These are phyloP conservation scores for Cinclus cinclus DNA, from an alignment of 2,113 vertebrate species.

Conservation along the genomic window DNA sequence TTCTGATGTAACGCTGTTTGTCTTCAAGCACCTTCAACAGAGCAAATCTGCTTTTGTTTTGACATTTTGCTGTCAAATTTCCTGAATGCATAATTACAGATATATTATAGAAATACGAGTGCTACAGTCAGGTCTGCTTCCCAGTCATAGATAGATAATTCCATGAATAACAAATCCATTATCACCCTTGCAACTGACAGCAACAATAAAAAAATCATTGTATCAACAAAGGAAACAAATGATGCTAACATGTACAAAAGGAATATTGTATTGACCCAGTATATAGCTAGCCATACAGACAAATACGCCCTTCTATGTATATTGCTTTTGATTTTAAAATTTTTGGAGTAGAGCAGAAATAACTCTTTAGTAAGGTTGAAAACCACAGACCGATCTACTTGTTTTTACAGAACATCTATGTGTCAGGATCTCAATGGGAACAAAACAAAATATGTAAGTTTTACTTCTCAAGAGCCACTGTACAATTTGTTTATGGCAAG, in stretches of 20 bases:
- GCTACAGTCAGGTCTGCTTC: conserved; percentile 44
- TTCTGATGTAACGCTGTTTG: conserved; percentile 52
- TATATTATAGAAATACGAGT: conserved; percentile 54
- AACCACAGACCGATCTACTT: background rate
- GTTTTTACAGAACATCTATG: background rate
- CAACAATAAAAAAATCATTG: conserved; percentile 50
- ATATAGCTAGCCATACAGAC: background rate
- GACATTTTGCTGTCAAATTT: conserved; percentile 65
- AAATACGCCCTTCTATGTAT: background rate
- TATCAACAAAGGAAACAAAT: conserved; percentile 58
- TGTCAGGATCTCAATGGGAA: background rate
- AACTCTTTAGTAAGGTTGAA: background rate
- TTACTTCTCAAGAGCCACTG: background rate
- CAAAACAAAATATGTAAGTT: background rate
- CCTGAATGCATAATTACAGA: conserved; percentile 60
- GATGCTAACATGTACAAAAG: background rate
- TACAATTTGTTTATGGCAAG: background rate
- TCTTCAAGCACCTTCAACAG: conserved; percentile 59
- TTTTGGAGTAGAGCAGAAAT: background rate
- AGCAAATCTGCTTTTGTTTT: conserved; percentile 63
- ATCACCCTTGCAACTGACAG: conserved; percentile 42
- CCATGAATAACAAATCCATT: conserved; percentile 51
- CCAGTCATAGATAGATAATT: conserved; percentile 53
- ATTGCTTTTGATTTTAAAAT: background rate
- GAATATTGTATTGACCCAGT: conserved; percentile 26